phyloP scores from a whole-genome alignment of 2,113 vertebrate genomes.

The Hyperopisus bebe region DNA sequence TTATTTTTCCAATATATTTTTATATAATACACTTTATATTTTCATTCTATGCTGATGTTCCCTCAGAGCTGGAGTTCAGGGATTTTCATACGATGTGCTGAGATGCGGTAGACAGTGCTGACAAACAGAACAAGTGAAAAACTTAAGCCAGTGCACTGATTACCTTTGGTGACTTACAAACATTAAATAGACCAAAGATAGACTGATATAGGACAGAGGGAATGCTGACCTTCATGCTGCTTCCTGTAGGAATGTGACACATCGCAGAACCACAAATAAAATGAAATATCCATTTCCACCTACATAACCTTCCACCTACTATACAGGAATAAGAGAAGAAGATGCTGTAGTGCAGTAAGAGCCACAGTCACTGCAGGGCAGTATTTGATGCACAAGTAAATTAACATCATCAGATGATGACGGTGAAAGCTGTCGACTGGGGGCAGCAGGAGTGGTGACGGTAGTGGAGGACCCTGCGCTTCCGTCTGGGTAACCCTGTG shows the following conservation, averaged over 20 bases:
- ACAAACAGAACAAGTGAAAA: neutral
- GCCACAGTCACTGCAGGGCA: neutral
- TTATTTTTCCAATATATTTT: neutral
- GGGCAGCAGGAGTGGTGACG: neutral
- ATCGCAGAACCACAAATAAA: neutral
- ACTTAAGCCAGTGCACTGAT: neutral
- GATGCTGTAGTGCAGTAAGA: neutral
- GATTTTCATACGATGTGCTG: neutral
- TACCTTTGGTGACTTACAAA: neutral
- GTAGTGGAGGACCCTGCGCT: neutral
- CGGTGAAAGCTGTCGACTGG: neutral
- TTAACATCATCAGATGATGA: neutral
- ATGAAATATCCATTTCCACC: neutral
- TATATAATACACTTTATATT: neutral
- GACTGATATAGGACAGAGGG: neutral
- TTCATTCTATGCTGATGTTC: neutral
- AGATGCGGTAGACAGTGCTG: neutral
- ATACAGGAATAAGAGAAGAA: neutral
- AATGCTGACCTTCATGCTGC: neutral
- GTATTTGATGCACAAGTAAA: neutral
- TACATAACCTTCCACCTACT: neutral
- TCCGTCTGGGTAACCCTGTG: neutral
- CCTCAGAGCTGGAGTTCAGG: neutral
- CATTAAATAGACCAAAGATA: neutral
- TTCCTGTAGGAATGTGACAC: neutral